A percentile compares a stretch with the other conserved stretches of the same genome.
Evolutionary conservation across 1,140 invertebrate genomes (phyloP).

Genomic region (Drosophila athabasca): DNA sequence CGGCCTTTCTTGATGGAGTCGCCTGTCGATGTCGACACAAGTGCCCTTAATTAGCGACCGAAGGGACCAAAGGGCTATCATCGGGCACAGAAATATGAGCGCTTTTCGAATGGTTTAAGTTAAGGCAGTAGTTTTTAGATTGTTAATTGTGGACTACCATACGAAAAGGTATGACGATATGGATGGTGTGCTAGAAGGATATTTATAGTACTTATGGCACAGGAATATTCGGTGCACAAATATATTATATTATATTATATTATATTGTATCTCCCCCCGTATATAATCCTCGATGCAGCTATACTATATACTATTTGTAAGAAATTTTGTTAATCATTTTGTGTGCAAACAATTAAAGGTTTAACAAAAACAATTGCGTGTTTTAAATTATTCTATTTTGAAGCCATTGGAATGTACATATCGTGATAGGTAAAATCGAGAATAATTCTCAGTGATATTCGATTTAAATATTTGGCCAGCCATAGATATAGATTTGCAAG

Average conservation of each 20-base stretch:
- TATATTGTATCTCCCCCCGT: not conserved
- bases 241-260: no score
- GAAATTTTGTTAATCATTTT: slow-evolving; percentile 17
- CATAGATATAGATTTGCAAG: slow-evolving; percentile 26
- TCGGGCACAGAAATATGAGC: not conserved
- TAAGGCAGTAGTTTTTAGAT: not conserved
- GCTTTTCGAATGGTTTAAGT: slow-evolving; percentile 4
- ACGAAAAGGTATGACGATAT: no score
- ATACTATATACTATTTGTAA: not conserved
- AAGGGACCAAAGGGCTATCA: slow-evolving; percentile 20
- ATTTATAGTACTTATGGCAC: not conserved
- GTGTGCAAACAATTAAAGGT: slow-evolving; percentile 42
- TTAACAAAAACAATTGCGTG: slow-evolving; percentile 17
- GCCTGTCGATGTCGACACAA: slow-evolving; percentile 5
- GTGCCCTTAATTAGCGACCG: slow-evolving; percentile 37
- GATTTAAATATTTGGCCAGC: slow-evolving; percentile 17
- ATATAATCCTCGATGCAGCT: no score
- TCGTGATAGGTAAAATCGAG: slow-evolving; percentile 53
- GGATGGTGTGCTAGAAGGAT: not conserved
- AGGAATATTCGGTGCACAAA: not conserved
- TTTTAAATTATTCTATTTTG: no score
- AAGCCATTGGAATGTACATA: no score
- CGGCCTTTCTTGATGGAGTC: not conserved
- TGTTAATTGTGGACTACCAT: slow-evolving; percentile 4
- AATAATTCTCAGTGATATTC: slow-evolving; percentile 62